Base-by-base conservation (phyloP, 2,113 vertebrate genomes). In the Crypturellus undulatus region DNA sequence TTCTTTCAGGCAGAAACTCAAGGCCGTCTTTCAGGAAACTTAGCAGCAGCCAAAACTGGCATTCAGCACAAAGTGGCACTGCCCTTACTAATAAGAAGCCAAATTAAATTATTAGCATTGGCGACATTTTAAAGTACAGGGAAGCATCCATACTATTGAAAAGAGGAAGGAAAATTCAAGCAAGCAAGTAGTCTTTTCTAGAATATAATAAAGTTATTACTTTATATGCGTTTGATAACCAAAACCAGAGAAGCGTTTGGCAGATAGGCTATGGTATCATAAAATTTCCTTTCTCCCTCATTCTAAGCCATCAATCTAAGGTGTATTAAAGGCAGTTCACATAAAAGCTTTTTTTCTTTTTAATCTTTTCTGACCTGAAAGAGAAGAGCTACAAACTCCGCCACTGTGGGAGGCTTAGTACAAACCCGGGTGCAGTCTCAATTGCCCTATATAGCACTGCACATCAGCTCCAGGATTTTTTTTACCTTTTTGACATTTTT, bases 291-390 rank as follows among this genome's bases (percentile, higher is more conserved):
- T 85, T 78, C 85, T 78, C 73, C 79, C 42, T 77, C 90, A 93
- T 93, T 70, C 75, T 42, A 71, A 94, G 75, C 49, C 77, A 58
- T 72, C 91, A 86, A 78, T 88, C 71, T 54, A 79, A 95, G 81
- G 69, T 59, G 10, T 79, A 94, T 86, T 95, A 95, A 97, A 94
- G 68, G 56, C 72, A 84, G 90, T 62, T 92, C 81, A 91, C 43
- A 51, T 60, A 72, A 94, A 96, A 97, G 90, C 60, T 81, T 89
- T 87, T 87, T 91, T 75, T 78, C 67, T 93, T 91, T 96, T 90
- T 92, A 96, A 97, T 96, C 94, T 93, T 71, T 65, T 96, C 93
- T 97, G 95, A 96, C 88, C 84, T 84, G 72, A 92, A 97, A 96
- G 67, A 49, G 54, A 95, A 92, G 93, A 38, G 28, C 58, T 95